Evolutionary conservation across 1,140 invertebrate species (phyloP).

Genomic region (Bilobella aurantiaca): DNA sequence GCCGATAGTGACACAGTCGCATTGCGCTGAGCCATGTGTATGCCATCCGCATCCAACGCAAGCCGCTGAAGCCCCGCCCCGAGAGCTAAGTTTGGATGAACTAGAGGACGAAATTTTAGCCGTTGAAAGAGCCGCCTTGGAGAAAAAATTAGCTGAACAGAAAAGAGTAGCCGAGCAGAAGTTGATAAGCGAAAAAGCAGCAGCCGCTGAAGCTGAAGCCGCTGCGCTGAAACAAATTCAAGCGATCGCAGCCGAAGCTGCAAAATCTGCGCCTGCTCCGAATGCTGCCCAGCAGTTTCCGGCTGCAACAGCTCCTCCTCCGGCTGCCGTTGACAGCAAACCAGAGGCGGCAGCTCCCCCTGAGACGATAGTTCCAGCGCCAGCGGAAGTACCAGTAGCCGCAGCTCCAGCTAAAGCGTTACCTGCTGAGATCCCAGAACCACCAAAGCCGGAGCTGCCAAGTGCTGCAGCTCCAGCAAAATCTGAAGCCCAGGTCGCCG

Average conservation of each 20-base stretch:
- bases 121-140: slow-evolving; percentile 22
- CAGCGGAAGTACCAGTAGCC: too few species aligned
- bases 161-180: slow-evolving; percentile 29
- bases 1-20: background rate
- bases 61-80: background rate
- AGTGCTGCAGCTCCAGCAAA: too few species aligned
- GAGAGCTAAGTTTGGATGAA: slow-evolving; percentile 4
- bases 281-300: background rate
- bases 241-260: slow-evolving; percentile 10
- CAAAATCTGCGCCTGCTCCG: background rate
- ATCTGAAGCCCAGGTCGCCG: too few species aligned
- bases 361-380: too few species aligned
- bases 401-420: too few species aligned
- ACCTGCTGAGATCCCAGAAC: too few species aligned
- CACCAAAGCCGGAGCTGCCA: too few species aligned
- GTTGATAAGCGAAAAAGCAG: slow-evolving; percentile 20
- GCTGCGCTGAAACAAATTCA: slow-evolving; percentile 23
- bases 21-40: background rate
- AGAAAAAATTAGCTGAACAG: slow-evolving; percentile 31
- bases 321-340: too few species aligned
- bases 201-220: slow-evolving; percentile 17
- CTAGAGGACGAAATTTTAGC: slow-evolving; percentile 19
- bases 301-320: too few species aligned
- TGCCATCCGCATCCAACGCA: background rate
- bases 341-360: too few species aligned